Evolutionary conservation across 2,797 vertebrate species (phyloP).

Genomic region (Thripadectes ignobilis): DNA sequence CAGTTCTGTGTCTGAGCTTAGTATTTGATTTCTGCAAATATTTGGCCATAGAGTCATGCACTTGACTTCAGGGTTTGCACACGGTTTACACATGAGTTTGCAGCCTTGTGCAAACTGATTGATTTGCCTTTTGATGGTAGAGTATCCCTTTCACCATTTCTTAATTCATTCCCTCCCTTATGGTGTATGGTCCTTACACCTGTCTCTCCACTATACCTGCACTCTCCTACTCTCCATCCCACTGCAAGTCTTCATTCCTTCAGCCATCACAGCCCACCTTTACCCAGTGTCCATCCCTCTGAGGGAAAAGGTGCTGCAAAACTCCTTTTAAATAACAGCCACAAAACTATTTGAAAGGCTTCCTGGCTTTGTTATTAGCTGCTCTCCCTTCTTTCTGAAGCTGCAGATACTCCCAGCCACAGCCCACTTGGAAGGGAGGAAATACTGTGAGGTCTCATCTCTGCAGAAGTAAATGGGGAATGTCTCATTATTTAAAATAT

Average conservation of each 20-base stretch:
- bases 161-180: background rate
- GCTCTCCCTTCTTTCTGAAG: slow-evolving; percentile 13
- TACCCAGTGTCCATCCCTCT: accelerated
- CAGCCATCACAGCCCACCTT: accelerated
- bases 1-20: background rate
- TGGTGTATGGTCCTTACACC: background rate
- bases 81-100: background rate
- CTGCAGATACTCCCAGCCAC: background rate
- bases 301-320: background rate
- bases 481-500: slow-evolving; percentile 41
- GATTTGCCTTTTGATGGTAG: background rate
- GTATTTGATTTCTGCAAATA: background rate
- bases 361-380: background rate
- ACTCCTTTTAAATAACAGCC: background rate
- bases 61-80: background rate
- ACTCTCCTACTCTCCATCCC: background rate
- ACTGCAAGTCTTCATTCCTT: background rate
- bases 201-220: background rate
- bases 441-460: background rate
- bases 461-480: background rate
- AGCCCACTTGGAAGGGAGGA: background rate
- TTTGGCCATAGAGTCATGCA: background rate
- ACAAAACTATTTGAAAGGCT: slow-evolving; percentile 21
- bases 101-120: background rate
- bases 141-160: background rate